Percentiles rank a stretch among this genome's conserved stretches.
Evolutionary conservation across 2,113 vertebrate species (phyloP).

Genomic region (Oreochromis tanganicae): DNA sequence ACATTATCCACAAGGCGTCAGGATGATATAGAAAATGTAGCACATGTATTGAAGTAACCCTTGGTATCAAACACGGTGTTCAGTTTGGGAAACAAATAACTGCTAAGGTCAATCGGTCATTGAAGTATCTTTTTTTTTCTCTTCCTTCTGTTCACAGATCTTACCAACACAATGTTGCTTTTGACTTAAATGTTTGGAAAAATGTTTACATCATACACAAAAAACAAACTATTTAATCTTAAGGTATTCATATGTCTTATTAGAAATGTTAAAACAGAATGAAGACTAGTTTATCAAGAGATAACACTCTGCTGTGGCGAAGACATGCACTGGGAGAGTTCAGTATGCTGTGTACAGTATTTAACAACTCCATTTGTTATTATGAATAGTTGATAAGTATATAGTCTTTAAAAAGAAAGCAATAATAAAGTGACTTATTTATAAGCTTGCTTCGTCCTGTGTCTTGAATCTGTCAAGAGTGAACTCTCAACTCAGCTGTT

Average conservation of each 20-base stretch:
- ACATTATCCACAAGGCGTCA: conserved; percentile 54
- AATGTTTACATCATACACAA: conserved; percentile 88
- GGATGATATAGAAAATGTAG: conserved; percentile 68
- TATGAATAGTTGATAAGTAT: conserved; percentile 81
- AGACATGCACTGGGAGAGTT: conserved; percentile 90
- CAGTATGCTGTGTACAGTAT: conserved; percentile 90
- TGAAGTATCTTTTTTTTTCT: conserved; percentile 38
- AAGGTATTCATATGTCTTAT: conserved; percentile 79
- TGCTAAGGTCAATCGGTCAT: conserved; percentile 67
- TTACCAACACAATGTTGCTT: conserved; percentile 61
- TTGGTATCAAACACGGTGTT: conserved; percentile 46
- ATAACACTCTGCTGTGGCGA: conserved; percentile 79
- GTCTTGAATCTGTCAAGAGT: conserved; percentile 41
- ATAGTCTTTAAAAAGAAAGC: conserved; percentile 77
- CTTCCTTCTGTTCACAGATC: conserved; percentile 35
- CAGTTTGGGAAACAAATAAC: conserved; percentile 40
- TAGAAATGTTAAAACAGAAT: conserved; percentile 55
- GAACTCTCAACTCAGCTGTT: conserved; percentile 65
- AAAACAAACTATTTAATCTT: conserved; percentile 85
- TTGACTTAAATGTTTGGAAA: conserved; percentile 62
- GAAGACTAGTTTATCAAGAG: conserved; percentile 66
- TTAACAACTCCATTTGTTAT: conserved; percentile 86
- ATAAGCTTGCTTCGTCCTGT: conserved; percentile 69
- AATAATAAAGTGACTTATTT: conserved; percentile 97
- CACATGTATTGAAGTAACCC: conserved; percentile 66